Evolutionary conservation across 2,888 invertebrate species (phyloP).

Genomic region (Drosophila buzzatii): DNA sequence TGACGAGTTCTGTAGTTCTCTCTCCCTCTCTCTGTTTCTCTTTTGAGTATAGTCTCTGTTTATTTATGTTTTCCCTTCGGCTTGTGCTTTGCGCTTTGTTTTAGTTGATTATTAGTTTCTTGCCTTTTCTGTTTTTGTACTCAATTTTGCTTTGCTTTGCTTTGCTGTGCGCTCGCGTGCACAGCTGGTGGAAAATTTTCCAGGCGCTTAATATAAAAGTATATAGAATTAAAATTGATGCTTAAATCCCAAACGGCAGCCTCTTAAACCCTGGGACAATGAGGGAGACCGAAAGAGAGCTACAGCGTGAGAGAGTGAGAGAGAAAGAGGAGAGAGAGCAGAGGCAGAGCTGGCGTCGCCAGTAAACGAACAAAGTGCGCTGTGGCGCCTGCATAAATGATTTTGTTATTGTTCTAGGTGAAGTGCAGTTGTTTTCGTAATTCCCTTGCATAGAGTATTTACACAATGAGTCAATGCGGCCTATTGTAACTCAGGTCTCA

Average conservation of each 20-base stretch:
- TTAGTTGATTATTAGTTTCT: conserved; percentile 48
- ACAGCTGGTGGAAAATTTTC: conserved; percentile 78
- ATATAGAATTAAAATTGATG: conserved; percentile 72
- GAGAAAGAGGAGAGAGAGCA: not conserved
- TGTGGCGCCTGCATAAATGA: conserved; percentile 64
- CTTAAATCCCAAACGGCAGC: conserved; percentile 46
- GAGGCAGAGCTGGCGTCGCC: not conserved
- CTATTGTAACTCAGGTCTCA: not conserved
- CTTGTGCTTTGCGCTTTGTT: conserved; percentile 44
- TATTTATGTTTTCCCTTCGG: conserved; percentile 58
- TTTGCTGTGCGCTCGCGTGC: conserved; percentile 54
- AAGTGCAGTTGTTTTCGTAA: conserved; percentile 31
- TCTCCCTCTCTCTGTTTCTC: conserved; percentile 4
- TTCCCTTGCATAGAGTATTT: not conserved
- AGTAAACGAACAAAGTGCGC: conserved; percentile 25
- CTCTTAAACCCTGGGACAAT: conserved; percentile 5
- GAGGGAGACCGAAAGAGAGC: too few relatives aligned
- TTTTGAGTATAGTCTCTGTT: conserved; percentile 42
- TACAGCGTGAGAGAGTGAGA: too few relatives aligned
- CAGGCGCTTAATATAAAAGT: conserved; percentile 60
- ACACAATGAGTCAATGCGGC: not conserved
- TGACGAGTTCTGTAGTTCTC: conserved; percentile 25
- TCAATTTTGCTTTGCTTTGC: conserved; percentile 32
- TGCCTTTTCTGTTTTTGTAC: conserved; percentile 36
- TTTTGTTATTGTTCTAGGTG: conserved; percentile 34